Percentiles rank a stretch among this genome's conserved stretches.
phyloP scores from a whole-genome alignment of 2,888 invertebrate genomes.

The Leptopilina drosophilae region DNA sequence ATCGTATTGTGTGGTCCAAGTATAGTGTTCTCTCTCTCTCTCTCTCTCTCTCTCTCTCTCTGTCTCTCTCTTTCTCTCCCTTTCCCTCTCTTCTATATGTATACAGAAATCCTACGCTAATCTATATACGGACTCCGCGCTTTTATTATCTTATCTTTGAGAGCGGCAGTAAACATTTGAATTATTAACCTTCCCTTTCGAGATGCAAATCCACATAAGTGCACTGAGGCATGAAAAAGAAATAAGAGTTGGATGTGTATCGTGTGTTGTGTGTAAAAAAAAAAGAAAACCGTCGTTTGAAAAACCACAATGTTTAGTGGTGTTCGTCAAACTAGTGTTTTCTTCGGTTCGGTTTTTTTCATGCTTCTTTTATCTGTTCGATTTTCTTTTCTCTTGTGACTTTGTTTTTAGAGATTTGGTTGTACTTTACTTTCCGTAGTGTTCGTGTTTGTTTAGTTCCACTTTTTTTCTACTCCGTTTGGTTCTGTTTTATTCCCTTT shows the following conservation, averaged over 20 bases:
- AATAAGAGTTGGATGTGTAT: background rate
- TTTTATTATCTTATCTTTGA: conserved; percentile 67
- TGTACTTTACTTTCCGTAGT: too few species aligned
- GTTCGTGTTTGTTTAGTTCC: too few species aligned
- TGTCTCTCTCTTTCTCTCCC: too few species aligned
- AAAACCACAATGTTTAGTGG: conserved; percentile 45
- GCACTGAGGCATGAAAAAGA: conserved; percentile 37
- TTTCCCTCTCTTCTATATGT: background rate
- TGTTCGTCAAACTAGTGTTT: conserved; percentile 33
- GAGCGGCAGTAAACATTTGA: conserved; percentile 64
- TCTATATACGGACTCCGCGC: conserved; percentile 53
- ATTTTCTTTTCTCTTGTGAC: too few species aligned
- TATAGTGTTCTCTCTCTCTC: background rate
- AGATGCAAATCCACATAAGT: conserved; percentile 13
- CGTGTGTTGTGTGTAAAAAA: background rate
- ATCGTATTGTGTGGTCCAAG: conserved; percentile 22
- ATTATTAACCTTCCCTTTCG: conserved; percentile 59
- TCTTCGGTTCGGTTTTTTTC: too few species aligned
- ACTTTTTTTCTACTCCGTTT: too few species aligned
- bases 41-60: too few species aligned
- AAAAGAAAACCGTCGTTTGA: conserved; percentile 34
- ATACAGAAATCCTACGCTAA: conserved; percentile 43
- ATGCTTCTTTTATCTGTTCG: too few species aligned
- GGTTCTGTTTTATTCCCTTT: too few species aligned
- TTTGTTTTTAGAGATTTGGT: too few species aligned